Evolutionary conservation across 2,797 vertebrate species (phyloP).

Genomic region (Gymnothorax reevesii): DNA sequence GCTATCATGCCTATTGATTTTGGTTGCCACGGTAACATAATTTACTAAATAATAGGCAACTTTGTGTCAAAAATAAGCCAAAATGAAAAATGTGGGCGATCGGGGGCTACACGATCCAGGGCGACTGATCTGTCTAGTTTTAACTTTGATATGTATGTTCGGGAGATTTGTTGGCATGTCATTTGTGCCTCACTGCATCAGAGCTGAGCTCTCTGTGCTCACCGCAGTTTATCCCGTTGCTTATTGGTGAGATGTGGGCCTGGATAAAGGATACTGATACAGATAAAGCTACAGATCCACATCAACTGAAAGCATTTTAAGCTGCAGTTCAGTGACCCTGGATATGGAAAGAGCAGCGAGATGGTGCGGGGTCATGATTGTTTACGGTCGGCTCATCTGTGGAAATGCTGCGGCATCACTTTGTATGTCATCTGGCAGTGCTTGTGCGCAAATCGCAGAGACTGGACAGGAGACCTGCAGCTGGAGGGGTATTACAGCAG

Average conservation of each 20-base stretch:
- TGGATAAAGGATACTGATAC: neutral
- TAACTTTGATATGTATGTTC: neutral
- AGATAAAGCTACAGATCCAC: neutral
- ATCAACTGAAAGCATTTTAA: slow-evolving; percentile 21
- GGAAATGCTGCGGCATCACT: neutral
- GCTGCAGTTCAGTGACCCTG: neutral
- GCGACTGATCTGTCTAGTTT: too few relatives aligned
- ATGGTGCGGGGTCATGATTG: neutral
- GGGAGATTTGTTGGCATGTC: neutral
- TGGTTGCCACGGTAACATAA: too few relatives aligned
- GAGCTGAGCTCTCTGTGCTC: neutral
- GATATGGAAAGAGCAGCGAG: neutral
- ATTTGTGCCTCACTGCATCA: neutral
- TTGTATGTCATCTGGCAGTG: neutral
- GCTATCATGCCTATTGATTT: too few relatives aligned
- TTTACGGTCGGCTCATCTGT: neutral
- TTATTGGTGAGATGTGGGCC: neutral
- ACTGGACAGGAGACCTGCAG: neutral
- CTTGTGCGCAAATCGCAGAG: neutral
- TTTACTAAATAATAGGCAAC: too few relatives aligned
- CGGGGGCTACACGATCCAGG: too few relatives aligned
- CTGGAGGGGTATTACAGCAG: neutral
- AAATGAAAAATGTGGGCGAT: too few relatives aligned
- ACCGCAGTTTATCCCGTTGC: neutral
- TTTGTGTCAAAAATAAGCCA: too few relatives aligned